These are phyloP conservation scores for Hydroisotoma schaefferi DNA, from an alignment of 2,888 invertebrate genomes.

Conservation along the genomic window DNA sequence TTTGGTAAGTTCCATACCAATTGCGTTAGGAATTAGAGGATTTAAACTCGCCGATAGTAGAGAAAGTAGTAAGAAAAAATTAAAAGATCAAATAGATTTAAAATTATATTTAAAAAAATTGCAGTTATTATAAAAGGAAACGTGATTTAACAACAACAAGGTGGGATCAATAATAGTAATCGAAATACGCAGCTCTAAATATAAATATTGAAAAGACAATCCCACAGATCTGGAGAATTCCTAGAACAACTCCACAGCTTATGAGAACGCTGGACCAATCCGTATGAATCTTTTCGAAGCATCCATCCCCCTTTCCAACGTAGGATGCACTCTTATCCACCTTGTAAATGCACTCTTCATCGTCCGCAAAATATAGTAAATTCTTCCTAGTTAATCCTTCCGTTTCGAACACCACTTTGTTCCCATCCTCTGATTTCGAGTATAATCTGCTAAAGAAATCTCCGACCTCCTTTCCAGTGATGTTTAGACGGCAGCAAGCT, in stretches of 20 bases:
- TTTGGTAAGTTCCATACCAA: too few relatives aligned
- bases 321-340: neutral
- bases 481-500: slow-evolving; percentile 8
- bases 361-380: slow-evolving; percentile 5
- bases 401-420: neutral
- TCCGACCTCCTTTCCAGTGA: neutral
- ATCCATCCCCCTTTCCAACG: slow-evolving; percentile 14
- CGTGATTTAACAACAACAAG: too few relatives aligned
- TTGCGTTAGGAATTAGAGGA: too few relatives aligned
- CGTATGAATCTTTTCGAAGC: slow-evolving; percentile 9
- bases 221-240: slow-evolving; percentile 12
- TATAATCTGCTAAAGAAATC: too few relatives aligned
- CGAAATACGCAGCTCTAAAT: slow-evolving; percentile 13
- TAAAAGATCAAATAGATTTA: too few relatives aligned
- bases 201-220: slow-evolving; percentile 15
- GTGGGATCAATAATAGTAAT: too few relatives aligned
- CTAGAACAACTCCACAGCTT: slow-evolving; percentile 8
- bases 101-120: too few relatives aligned
- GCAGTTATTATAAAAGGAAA: too few relatives aligned
- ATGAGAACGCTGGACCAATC: slow-evolving; percentile 3
- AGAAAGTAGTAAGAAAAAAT: too few relatives aligned
- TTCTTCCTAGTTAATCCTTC: neutral
- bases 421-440: neutral
- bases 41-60: too few relatives aligned
- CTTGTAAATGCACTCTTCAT: neutral